Evolutionary conservation across 2,797 vertebrate genomes (phyloP), one percentile per base, ranked within the genome.

Genomic region (Zenarchopterus dispar): DNA sequence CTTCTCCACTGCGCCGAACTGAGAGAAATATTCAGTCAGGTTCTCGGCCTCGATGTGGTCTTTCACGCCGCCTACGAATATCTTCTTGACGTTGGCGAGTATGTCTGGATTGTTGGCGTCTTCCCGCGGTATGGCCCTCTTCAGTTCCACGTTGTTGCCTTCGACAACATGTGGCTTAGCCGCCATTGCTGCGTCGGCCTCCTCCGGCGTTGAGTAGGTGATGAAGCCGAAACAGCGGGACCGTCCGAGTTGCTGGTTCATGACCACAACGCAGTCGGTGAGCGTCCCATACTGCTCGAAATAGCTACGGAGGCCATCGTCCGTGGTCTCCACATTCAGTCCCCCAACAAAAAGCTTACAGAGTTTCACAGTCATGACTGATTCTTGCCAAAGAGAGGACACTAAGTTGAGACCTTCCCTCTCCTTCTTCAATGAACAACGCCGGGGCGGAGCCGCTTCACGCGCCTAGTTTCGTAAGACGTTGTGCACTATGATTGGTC

Each of bases 211-310:
- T 33, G 95, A 95, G 90, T 96, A 99, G 82, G 97, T 99, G 84
- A 99, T 97, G 85, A 98, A 99, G 65, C 97, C 97, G 87, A 99
- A 99, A 69, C 97, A 97, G 44, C 97, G 96, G 52, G 97, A 98
- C 50, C 97, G 95, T 61, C 96, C 95, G 46, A 97, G 93, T 69
- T 95, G 94, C 73, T 95, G 95, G 84, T 99, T 97, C 71, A 97
- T 95, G 15, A 99, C 97, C 28, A 99, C 97, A 22, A 98, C 97
- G 85, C 97, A 98, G 90, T 98, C 97, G 61, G 92, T 96, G 62
- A 99, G 92, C n/a, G 90, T 80, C 0, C 97, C 97, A 57, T 93
- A 99, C 87, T 96, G 94, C 67, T 96, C 95, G 78, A 99, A 99
- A 80, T 98, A 94, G 68, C 93, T 90, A 41, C 96, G 94, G 39